Evolutionary conservation across 2,113 vertebrate species (phyloP).

Genomic region (Cricetomys ansorgei): DNA sequence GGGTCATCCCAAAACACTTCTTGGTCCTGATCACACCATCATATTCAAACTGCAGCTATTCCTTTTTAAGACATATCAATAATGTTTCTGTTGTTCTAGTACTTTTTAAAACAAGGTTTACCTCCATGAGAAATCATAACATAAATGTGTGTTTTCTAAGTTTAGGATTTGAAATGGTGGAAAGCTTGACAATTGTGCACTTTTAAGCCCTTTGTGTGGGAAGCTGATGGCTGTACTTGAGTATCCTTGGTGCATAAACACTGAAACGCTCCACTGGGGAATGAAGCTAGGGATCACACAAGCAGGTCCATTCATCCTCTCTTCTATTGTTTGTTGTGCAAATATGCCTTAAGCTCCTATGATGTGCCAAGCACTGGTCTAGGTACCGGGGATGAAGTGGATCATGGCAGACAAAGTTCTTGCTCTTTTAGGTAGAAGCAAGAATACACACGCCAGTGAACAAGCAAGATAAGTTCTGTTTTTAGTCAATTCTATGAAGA

Average conservation of each 20-base stretch:
- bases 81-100: neutral
- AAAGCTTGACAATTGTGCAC: neutral
- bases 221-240: slow-evolving; percentile 30
- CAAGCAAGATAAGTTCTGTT: neutral
- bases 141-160: slow-evolving; percentile 16
- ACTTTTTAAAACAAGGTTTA: slow-evolving; percentile 47
- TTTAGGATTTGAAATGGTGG: slow-evolving; percentile 25
- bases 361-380: neutral
- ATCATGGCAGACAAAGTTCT: neutral
- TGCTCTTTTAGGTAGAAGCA: neutral
- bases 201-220: slow-evolving; percentile 22
- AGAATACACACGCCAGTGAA: neutral
- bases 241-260: slow-evolving; percentile 29
- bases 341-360: neutral
- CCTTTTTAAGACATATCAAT: neutral
- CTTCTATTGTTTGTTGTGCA: neutral
- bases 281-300: slow-evolving; percentile 26
- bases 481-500: neutral
- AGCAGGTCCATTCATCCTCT: slow-evolving; percentile 14
- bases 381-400: neutral
- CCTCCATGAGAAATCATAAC: slow-evolving; percentile 46
- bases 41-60: neutral
- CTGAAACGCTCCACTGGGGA: slow-evolving; percentile 29
- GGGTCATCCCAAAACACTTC: slow-evolving; percentile 7
- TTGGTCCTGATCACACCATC: slow-evolving; percentile 13